Base-by-base conservation (phyloP, 2,797 vertebrate genomes). In the Sebastolobus altivelis region DNA sequence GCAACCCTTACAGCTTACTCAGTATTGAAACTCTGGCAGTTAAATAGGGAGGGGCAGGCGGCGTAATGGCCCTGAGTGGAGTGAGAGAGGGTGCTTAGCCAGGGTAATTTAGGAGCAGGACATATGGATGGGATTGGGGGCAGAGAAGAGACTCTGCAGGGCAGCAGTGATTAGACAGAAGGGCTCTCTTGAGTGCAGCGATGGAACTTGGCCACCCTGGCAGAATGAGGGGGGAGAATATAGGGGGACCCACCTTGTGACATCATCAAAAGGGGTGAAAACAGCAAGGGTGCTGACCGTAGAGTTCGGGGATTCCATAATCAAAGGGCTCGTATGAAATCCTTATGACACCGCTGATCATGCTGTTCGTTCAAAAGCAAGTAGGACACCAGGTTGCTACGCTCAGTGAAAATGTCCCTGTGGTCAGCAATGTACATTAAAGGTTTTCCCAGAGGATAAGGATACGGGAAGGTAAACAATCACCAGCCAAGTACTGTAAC, bases 81-180 rank as follows among this genome's bases (percentile, higher is more conserved):
- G 87, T 78, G 85, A 88, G 89, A 93, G 88, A 88, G 87, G 89
- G 85, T 95, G 93, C 91, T 94, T 94, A 94, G 89, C 63, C 67
- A 84, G 94, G 92, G 94, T 95, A 93, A 95, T 96, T 95, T 95
- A 95, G 94, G 93, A 94, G 86, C 85, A 56, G 86, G 90, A 92
- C 87, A 92, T 93, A 91, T 65, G 79, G 88, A 95, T 93, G 91
- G 90, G 92, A 94, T 92, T 94, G 90, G 92, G 94, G 93, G 88
- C 93, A 93, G 70, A 89, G 82, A 83, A 86, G 88, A 91, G 90
- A 86, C 88, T 90, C 86, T 74, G 86, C 88, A 94, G 94, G 93
- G 91, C 94, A 93, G 81, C 88, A 70, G 90, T 94, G 93, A 95
- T 96, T 96, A 95, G 90, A 94, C 93, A 93, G 93, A 93, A 96